A percentile compares a stretch with the other conserved stretches of the same genome.
Evolutionary conservation across 2,888 invertebrate genomes (phyloP).

Genomic region (Epinotia brunnichana): DNA sequence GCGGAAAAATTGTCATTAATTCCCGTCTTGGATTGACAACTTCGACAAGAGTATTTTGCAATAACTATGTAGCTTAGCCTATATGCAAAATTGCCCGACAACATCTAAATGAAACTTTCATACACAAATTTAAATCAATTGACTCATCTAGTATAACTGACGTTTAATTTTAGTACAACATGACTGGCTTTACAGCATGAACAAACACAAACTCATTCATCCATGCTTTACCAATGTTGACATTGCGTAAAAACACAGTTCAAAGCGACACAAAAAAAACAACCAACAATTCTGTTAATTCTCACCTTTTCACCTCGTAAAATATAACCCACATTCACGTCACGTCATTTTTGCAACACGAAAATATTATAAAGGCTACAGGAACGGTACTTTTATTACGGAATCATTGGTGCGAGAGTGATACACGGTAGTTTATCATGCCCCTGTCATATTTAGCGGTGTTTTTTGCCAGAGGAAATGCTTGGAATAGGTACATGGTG

Average conservation of each 20-base stretch:
- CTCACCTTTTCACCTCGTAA: conserved; percentile 41
- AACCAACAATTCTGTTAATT: conserved; percentile 33
- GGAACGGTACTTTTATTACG: conserved; percentile 51
- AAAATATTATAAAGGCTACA: conserved; percentile 45
- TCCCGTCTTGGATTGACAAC: too few relatives aligned
- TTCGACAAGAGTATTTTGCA: too few relatives aligned
- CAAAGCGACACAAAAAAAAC: conserved; percentile 1
- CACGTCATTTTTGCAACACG: conserved; percentile 43
- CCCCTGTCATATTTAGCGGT: conserved; percentile 61
- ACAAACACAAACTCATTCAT: neutral
- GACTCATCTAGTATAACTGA: neutral
- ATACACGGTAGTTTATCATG: conserved; percentile 66
- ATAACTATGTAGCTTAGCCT: too few relatives aligned
- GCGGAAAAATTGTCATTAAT: too few relatives aligned
- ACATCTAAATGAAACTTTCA: too few relatives aligned
- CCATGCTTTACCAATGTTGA: conserved; percentile 2
- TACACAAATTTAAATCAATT: too few relatives aligned
- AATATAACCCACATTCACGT: conserved; percentile 37
- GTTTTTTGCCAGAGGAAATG: conserved; percentile 53
- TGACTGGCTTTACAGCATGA: neutral
- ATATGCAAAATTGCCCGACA: too few relatives aligned
- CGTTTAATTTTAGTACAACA: neutral
- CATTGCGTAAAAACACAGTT: conserved; percentile 1
- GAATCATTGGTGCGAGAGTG: conserved; percentile 61
- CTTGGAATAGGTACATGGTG: conserved; percentile 44